Conservation (phyloP, 1,140 invertebrate genomes). For the Drosophila lacteicornis region DNA sequence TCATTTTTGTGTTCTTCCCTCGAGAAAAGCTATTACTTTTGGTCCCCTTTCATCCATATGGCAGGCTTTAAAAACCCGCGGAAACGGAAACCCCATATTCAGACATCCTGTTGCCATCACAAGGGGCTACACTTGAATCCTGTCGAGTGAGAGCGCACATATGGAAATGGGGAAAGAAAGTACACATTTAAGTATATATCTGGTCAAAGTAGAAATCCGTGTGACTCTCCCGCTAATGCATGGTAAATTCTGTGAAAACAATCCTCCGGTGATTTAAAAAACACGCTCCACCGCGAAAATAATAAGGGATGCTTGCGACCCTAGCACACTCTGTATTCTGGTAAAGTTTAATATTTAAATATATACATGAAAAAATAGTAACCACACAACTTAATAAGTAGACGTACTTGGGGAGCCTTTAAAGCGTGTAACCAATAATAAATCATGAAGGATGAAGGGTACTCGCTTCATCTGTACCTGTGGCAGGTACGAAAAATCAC, state of each 20-base stretch:
- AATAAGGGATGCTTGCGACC: background rate
- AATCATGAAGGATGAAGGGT: background rate
- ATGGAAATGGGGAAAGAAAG: conserved; percentile 22
- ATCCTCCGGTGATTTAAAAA: conserved; percentile 34
- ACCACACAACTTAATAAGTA: background rate
- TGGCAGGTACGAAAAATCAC: conserved; percentile 19
- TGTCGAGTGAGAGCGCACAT: conserved; percentile 1
- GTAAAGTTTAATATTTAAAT: background rate
- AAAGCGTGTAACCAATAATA: conserved; percentile 11
- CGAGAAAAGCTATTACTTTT: conserved; percentile 4
- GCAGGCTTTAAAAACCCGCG: conserved; percentile 7
- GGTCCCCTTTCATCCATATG: background rate
- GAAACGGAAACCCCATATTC: conserved; percentile 9
- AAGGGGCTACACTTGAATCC: conserved; percentile 33
- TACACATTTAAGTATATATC: conserved; percentile 39
- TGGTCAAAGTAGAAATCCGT: conserved; percentile 41
- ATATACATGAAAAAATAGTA: too few relatives aligned
- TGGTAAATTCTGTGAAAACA: conserved; percentile 59
- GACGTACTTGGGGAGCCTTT: background rate
- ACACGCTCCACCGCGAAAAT: conserved; percentile 12
- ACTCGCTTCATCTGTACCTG: conserved; percentile 2
- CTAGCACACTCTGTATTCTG: background rate
- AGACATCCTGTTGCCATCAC: conserved; percentile 31
- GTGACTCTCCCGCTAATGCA: conserved; percentile 43
- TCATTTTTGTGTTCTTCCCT: background rate